Percentiles rank a stretch among this genome's conserved stretches.
These are phyloP conservation scores for Scolopax bukidnonensis DNA, from an alignment of 2,797 vertebrate species.

Conservation along the genomic window DNA sequence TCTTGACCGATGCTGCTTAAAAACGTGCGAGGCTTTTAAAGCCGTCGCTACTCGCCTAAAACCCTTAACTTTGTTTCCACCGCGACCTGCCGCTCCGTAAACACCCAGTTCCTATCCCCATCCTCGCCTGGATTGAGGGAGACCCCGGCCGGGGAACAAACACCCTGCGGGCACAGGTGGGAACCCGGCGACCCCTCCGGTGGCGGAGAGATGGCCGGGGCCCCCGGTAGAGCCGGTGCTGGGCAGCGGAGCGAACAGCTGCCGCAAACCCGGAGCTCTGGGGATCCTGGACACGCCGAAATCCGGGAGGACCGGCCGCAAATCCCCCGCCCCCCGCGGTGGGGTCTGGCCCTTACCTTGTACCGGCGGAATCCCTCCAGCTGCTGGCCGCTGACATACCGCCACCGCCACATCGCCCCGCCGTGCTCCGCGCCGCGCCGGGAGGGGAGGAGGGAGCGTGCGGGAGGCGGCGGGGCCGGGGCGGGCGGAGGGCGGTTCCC, in stretches of 20 bases:
- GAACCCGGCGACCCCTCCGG: not conserved
- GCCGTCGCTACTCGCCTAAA: not conserved
- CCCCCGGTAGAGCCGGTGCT: not conserved
- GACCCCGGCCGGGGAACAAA: not conserved
- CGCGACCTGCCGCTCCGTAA: not conserved
- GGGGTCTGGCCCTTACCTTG: conserved; percentile 50
- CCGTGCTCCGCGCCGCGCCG: not conserved
- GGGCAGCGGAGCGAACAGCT: not conserved
- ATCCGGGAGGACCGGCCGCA: not conserved
- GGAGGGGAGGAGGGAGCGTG: not conserved
- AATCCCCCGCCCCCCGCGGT: too few species aligned
- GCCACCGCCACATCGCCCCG: conserved; percentile 61
- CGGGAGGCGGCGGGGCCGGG: not conserved
- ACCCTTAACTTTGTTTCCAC: not conserved
- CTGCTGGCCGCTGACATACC: conserved; percentile 67
- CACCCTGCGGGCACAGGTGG: not conserved
- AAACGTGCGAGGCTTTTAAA: not conserved
- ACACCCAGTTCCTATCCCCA: accelerated
- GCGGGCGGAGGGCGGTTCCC: not conserved
- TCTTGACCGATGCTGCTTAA: not conserved
- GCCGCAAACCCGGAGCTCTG: not conserved
- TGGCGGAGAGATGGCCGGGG: not conserved
- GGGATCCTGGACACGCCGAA: not conserved
- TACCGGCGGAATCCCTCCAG: conserved; percentile 74
- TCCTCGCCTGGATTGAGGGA: accelerated